phyloP scores from a whole-genome alignment of 2,888 invertebrate species.

The Lithophane semibrunnea region DNA sequence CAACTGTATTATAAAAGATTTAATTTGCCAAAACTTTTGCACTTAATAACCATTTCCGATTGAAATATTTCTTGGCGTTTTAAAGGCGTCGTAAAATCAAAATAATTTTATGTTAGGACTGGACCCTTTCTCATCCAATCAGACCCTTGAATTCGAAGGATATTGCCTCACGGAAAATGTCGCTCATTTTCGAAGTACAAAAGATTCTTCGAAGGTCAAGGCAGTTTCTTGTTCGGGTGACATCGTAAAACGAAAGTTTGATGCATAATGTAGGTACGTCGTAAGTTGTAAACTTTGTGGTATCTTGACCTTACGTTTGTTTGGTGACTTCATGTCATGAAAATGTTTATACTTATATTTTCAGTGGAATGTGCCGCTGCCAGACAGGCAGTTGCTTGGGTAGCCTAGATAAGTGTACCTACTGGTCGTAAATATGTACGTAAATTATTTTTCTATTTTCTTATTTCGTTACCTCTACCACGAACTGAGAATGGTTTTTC shows the following conservation, averaged over 20 bases:
- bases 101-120: slow-evolving; percentile 37
- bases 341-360: too few relatives aligned
- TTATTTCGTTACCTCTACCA: background rate
- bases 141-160: slow-evolving; percentile 41
- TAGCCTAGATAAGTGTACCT: background rate
- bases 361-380: too few relatives aligned
- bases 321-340: too few relatives aligned
- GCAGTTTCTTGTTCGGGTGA: slow-evolving; percentile 6
- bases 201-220: slow-evolving; percentile 52
- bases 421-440: background rate
- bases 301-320: too few relatives aligned
- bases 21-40: background rate
- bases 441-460: background rate
- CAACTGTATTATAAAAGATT: background rate
- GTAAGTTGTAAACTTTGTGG: slow-evolving; percentile 17
- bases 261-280: slow-evolving; percentile 21
- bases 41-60: background rate
- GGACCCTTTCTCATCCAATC: slow-evolving; percentile 55
- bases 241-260: slow-evolving; percentile 51
- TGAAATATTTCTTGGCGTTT: slow-evolving; percentile 26
- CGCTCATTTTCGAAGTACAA: slow-evolving; percentile 41
- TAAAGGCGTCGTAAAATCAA: slow-evolving; percentile 40
- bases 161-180: slow-evolving; percentile 44
- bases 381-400: too few relatives aligned
- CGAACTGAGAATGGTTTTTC: background rate